Evolutionary conservation across 2,113 vertebrate species (phyloP).

Genomic region (Sturnus vulgaris): DNA sequence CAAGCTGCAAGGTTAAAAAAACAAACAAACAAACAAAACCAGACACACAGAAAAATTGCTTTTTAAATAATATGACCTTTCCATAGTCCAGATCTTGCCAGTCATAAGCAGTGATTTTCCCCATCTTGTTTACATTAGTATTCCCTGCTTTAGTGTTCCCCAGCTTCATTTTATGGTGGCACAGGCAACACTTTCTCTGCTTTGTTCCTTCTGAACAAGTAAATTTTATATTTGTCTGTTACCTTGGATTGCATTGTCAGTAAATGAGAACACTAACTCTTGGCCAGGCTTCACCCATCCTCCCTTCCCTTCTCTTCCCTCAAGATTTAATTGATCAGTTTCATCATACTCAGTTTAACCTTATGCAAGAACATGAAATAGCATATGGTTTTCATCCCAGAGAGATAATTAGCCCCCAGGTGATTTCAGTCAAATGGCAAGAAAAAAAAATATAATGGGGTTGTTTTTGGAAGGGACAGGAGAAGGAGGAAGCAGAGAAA

Average conservation of each 20-base stretch:
- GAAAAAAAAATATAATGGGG: neutral
- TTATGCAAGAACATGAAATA: conserved; percentile 89
- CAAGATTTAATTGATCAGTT: conserved; percentile 70
- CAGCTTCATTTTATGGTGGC: neutral
- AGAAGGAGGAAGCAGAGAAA: neutral
- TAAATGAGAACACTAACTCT: neutral
- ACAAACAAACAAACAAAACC: fast-evolving
- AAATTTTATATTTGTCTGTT: neutral
- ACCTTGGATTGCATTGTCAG: neutral
- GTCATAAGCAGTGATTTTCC: neutral
- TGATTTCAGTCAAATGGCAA: conserved; percentile 68
- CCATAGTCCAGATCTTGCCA: neutral
- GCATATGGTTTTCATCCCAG: conserved; percentile 66
- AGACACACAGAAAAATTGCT: neutral
- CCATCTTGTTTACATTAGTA: neutral
- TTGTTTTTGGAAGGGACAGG: neutral
- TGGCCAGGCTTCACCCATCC: neutral
- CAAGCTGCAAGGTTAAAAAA: neutral
- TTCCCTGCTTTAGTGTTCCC: neutral
- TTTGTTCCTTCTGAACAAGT: neutral
- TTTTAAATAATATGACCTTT: neutral
- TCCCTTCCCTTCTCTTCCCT: conserved; percentile 39
- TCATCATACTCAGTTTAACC: conserved; percentile 82
- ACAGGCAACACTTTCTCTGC: neutral
- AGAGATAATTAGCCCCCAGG: conserved; percentile 85